A percentile compares a stretch with the other conserved stretches of the same genome.
phyloP scores from a whole-genome alignment of 2,888 invertebrate genomes.

The Harpagoxenus sublaevis region DNA sequence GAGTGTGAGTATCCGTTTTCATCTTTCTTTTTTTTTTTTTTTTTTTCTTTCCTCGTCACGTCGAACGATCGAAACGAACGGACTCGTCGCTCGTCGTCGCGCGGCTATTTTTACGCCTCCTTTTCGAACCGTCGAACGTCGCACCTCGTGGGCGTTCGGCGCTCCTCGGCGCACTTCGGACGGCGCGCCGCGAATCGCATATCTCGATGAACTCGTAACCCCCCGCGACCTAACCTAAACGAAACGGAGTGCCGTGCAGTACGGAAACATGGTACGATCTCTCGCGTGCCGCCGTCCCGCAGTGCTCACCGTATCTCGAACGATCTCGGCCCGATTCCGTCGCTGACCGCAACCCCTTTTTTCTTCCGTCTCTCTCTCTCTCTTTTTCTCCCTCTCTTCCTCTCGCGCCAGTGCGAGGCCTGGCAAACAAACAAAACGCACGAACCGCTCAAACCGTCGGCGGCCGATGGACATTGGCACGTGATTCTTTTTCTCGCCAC shows the following conservation, averaged over 20 bases:
- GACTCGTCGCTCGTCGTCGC: neutral
- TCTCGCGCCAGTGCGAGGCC: neutral
- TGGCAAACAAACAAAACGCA: neutral
- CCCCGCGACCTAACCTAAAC: conserved; percentile 69
- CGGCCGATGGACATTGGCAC: conserved; percentile 31
- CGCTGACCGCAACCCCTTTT: neutral
- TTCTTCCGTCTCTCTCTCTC: too few species aligned
- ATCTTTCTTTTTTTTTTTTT: too few species aligned
- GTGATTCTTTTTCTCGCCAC: conserved; percentile 30
- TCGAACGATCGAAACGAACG: neutral
- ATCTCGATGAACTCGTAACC: conserved; percentile 64
- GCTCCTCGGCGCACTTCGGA: conserved; percentile 58
- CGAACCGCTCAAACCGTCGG: neutral
- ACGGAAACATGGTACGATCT: conserved; percentile 66
- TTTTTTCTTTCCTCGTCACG: neutral
- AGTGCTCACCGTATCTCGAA: conserved; percentile 59
- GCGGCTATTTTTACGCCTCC: neutral
- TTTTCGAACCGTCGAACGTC: conserved; percentile 15
- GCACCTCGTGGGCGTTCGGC: conserved; percentile 18
- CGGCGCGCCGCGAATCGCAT: neutral
- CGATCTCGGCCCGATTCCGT: conserved; percentile 15
- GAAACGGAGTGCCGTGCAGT: conserved; percentile 55
- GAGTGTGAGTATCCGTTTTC: neutral
- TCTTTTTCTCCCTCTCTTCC: neutral
- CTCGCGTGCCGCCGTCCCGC: conserved; percentile 54